phyloP scores from a whole-genome alignment of 2,113 vertebrate genomes.

The Ivindomyrus marchei region DNA sequence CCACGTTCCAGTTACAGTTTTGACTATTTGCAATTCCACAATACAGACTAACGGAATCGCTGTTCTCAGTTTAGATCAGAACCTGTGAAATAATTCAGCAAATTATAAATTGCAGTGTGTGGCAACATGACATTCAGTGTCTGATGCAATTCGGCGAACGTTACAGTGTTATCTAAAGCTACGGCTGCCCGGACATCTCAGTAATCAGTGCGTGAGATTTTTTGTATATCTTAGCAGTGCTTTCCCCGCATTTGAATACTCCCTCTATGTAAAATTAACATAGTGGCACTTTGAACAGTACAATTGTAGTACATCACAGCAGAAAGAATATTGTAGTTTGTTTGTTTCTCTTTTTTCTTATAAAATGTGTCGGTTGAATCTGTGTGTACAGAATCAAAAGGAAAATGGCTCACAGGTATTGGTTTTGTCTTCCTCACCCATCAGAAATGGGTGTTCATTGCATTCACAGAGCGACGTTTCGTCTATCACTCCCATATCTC shows the following conservation, averaged over 20 bases:
- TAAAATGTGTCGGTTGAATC: not conserved
- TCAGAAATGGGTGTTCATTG: not conserved
- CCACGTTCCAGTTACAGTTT: not conserved
- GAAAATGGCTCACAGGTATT: not conserved
- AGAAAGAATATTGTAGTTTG: not conserved
- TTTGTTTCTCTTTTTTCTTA: not conserved
- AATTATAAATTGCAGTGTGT: not conserved
- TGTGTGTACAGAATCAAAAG: not conserved
- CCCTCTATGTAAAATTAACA: not conserved
- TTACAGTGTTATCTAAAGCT: not conserved
- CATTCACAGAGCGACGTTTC: constrained; percentile 26
- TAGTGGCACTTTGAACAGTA: not conserved
- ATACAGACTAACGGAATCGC: not conserved
- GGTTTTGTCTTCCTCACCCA: not conserved
- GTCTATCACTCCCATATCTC: constrained; percentile 24
- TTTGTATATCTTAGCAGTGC: not conserved
- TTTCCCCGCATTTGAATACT: not conserved
- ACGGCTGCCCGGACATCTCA: not conserved
- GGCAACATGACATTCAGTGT: not conserved
- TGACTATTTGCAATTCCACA: not conserved
- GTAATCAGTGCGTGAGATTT: not conserved
- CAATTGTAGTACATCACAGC: not conserved
- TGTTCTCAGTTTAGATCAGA: not conserved
- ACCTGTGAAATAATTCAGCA: not conserved
- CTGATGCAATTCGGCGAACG: not conserved